Evolutionary conservation across 1,140 invertebrate genomes (phyloP), one percentile per base, ranked within the genome.

Genomic region (Heliconius eleuchia): DNA sequence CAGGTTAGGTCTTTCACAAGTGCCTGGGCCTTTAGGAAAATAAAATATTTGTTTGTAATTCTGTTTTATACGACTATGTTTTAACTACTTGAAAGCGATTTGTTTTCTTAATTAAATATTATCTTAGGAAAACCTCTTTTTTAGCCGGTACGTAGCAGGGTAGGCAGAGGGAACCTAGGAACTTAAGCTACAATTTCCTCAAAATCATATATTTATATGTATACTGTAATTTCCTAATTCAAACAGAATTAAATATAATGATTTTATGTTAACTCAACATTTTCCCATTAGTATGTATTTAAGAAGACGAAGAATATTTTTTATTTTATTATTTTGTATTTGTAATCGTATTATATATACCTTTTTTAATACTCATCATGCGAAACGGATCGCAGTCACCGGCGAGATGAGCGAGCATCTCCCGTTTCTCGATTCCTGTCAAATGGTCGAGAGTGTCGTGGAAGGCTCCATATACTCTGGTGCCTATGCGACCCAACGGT

Each of bases 301-400:
- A 9, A 46, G 11, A 9, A 46, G 11, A 46, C 3, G 13, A 46
- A 46, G 42, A 9, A 46, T 46, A 46, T 3, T 46, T 46, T 11
- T 46, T 46, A 11, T 13, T 55, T 18, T 55, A 18, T 18, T 19
- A 18, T 18, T 19, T 55, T 55, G 13, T 18, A 50, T 66, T 3
- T 27, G 39, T 34, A 52, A 66, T 73, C 34, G 34, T 37, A 37
- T 37, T 37, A 46, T 27, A 1, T 9, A 39, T 55, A 91, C 92
- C 91, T 91, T 87, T 88, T 71, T 90, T 93, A 34, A 93, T 89
- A 23, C 86, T 71, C 82, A 90, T 55, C 1, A 94, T 89, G 42
- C 86, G 88, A 73, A 91, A 94, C 0, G 92, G 92, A 70, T 94
- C 92, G 71, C 91, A 94, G 75, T 94, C 86, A 13, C 92, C 92